Evolutionary conservation across 2,797 vertebrate species (phyloP), one percentile per base, ranked within the genome.

Genomic region (Ara ararauna): DNA sequence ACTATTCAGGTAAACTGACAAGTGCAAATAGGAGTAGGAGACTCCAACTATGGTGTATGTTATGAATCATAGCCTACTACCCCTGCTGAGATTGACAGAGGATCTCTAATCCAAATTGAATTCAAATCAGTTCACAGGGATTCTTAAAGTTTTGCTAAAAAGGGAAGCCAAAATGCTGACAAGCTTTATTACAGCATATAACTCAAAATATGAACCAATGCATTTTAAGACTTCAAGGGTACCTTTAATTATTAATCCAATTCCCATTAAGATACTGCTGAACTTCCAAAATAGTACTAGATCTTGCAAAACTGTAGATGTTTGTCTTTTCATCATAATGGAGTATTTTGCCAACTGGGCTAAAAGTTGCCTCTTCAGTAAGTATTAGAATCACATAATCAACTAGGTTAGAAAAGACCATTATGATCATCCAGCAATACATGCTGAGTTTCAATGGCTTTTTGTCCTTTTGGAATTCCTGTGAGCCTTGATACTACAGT

Each of bases 131-230:
- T 97, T 97, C 96, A 93, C 73, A 93, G 91, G 70, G 90, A 93
- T 95, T 86, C 88, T 95, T 96, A 79, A 91, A 96, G 85, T 95
- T 81, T 85, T 87, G 50, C 90, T 96, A 53, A 95, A 94, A 91
- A 94, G 79, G 66, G 30, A 76, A 51, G 97, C 97, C 97, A 97
- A 96, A 94, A 95, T 73, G 85, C 87, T 97, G 97, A 98, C 97
- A 98, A 98, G 97, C 87, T 98, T 98, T 98, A 98, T 98, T 98
- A 96, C 89, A 87, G 68, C 53, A 92, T 96, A 97, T 97, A 98
- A 98, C 94, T 98, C 96, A 98, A 92, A 86, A 76, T 92, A 95
- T 97, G 93, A 94, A 48, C 93, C 61, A 34, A 91, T 87, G 89
- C 89, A 92, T 96, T 98, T 97, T 95, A 96, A 97, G 74, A 95